These are phyloP conservation scores for Parochlus steinenii DNA, from an alignment of 2,888 invertebrate species.

Conservation along the genomic window DNA sequence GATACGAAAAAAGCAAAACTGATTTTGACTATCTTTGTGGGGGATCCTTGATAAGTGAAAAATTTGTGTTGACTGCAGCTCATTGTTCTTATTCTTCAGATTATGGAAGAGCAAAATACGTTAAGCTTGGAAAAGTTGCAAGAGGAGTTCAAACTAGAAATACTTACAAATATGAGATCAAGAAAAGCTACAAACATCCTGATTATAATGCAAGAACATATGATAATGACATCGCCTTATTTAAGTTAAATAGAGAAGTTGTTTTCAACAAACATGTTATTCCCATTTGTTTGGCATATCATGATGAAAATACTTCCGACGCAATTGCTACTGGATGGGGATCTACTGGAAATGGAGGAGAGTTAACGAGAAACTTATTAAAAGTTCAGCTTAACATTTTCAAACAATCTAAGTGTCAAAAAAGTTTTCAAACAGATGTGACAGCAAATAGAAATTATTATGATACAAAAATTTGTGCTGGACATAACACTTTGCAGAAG, in stretches of 20 bases:
- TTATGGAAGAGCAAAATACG: constrained; percentile 1
- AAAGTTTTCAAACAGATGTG: no score
- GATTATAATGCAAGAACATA: not conserved
- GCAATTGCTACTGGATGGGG: constrained; percentile 7
- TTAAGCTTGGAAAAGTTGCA: constrained; percentile 7
- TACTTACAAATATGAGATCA: not conserved
- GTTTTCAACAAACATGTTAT: not conserved
- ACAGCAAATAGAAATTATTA: no score
- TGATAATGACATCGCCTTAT: constrained; percentile 2
- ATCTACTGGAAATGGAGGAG: no score
- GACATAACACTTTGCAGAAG: no score
- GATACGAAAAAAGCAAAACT: not conserved
- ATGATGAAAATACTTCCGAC: not conserved
- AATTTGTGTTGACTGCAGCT: constrained; percentile 2
- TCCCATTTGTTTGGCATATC: constrained; percentile 1
- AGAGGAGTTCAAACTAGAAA: not conserved
- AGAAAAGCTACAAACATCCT: not conserved
- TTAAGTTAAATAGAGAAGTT: not conserved
- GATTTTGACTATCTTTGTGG: not conserved
- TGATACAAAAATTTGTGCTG: no score
- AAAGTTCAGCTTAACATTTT: no score
- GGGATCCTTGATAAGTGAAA: constrained; percentile 3
- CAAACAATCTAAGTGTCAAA: no score
- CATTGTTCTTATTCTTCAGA: constrained; percentile 1
- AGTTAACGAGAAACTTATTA: no score